phyloP scores from a whole-genome alignment of 2,113 vertebrate species.

The Tyrannus savana region DNA sequence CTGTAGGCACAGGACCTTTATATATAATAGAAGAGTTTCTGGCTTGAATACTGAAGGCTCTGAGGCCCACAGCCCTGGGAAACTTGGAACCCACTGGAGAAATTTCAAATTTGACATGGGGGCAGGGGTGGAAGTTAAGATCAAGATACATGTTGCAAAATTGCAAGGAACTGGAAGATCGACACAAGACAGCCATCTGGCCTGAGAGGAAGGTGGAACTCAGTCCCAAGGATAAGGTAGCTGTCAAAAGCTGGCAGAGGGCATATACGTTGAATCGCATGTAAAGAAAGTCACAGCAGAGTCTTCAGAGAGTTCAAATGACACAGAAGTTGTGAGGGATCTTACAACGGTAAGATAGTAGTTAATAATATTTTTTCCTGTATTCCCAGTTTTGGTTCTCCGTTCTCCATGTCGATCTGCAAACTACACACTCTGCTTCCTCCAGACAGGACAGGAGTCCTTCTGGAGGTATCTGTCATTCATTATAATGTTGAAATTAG shows the following conservation, averaged over 20 bases:
- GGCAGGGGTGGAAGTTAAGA: neutral
- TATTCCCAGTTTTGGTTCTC: neutral
- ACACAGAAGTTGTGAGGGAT: neutral
- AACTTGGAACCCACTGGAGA: neutral
- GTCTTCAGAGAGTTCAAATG: neutral
- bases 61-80: neutral
- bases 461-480: accelerated
- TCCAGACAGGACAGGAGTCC: neutral
- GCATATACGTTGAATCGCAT: neutral
- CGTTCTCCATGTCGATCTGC: accelerated
- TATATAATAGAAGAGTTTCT: neutral
- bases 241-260: neutral
- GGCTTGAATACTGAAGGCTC: neutral
- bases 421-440: neutral
- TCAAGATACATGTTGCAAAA: neutral
- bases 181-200: neutral
- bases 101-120: neutral
- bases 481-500: neutral
- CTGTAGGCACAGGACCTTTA: neutral
- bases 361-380: neutral
- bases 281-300: neutral
- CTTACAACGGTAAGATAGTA: neutral
- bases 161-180: neutral
- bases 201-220: neutral
- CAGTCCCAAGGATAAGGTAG: neutral